Base-by-base conservation (phyloP, 2,888 invertebrate species). In the Disparrhopalites patrizii region DNA sequence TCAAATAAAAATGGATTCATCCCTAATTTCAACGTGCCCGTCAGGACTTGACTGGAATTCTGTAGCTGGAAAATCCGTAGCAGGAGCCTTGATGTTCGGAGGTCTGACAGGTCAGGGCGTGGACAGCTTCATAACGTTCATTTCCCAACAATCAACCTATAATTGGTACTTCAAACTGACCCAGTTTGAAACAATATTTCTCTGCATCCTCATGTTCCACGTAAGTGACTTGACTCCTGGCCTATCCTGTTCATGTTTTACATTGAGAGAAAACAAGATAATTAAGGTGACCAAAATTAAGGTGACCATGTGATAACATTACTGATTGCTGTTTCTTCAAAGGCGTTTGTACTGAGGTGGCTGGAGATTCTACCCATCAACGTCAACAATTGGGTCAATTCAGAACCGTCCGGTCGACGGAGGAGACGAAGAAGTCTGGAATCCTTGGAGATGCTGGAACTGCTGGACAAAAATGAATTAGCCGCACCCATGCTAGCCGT, bases 171-270 rank as follows among this genome's bases (percentile, higher is more conserved):
- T 43, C 5, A 43, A 43, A 43, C n/a, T 43, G 7, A 43, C 43
- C n/a, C 43, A 43, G n/a, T 43, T 43, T n/a, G 43, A 43, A 43
- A 43, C 43, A 10, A 43, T 43, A 10, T 43, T 43, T n/a, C 20
- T 43, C n/a, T 43, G 43, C n/a, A 43, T 43, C n/a, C 43, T 43
- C 20, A 43, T 43, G 43, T 20, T 43, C n/a, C 43, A 43, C n/a
- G 43, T 43, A 43, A 43, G n/a, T 20, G 20, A 43, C 20, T 43
- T 43, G 15, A n/a, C n/a, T n/a, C n/a, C n/a, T n/a, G n/a, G n/a
- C n/a, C n/a, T n/a, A n/a, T n/a, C n/a, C n/a, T n/a, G n/a, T n/a
- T n/a, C n/a, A n/a, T n/a, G n/a, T n/a, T n/a, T n/a, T n/a, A n/a
- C n/a, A n/a, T n/a, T n/a, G n/a, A n/a, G n/a, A n/a, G n/a, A n/a